Conservation (phyloP, 2,113 vertebrate species). For the Corydoras sp. region DNA sequence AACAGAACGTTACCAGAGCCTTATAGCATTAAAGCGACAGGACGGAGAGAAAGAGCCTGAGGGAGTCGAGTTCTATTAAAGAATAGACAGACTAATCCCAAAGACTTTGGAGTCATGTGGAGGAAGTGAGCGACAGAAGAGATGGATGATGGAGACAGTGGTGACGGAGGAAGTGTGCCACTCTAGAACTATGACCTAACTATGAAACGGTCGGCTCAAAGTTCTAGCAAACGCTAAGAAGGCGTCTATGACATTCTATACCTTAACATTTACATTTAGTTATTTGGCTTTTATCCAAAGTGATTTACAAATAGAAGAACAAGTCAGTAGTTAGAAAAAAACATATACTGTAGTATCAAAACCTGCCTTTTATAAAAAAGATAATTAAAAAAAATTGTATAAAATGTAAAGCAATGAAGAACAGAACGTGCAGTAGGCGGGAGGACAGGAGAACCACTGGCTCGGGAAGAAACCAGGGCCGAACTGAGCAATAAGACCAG, state of each 20-base stretch:
- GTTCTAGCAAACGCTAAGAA: too few species aligned
- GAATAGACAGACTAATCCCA: slow-evolving; percentile 72
- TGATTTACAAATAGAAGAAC: too few species aligned
- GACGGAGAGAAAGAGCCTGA: slow-evolving; percentile 45
- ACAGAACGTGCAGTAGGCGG: slow-evolving; percentile 1
- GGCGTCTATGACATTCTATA: too few species aligned
- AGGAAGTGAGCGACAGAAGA: slow-evolving; percentile 37
- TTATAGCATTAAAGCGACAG: slow-evolving; percentile 54
- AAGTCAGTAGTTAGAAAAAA: too few species aligned
- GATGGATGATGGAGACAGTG: slow-evolving; percentile 4
- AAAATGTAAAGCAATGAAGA: background rate
- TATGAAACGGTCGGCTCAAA: too few species aligned
- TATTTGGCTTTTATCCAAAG: too few species aligned
- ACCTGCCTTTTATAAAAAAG: too few species aligned
- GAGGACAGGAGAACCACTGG: background rate
- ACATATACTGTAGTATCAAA: too few species aligned
- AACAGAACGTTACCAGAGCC: slow-evolving; percentile 27
- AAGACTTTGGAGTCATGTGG: slow-evolving; percentile 59
- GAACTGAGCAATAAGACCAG: background rate
- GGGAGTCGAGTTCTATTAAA: slow-evolving; percentile 48
- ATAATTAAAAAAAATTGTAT: too few species aligned
- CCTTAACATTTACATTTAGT: too few species aligned
- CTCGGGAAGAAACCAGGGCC: background rate
- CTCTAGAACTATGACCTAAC: background rate
- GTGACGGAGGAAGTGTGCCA: slow-evolving; percentile 17